phyloP scores from a whole-genome alignment of 2,888 invertebrate genomes.

The Leptinotarsa juncta region DNA sequence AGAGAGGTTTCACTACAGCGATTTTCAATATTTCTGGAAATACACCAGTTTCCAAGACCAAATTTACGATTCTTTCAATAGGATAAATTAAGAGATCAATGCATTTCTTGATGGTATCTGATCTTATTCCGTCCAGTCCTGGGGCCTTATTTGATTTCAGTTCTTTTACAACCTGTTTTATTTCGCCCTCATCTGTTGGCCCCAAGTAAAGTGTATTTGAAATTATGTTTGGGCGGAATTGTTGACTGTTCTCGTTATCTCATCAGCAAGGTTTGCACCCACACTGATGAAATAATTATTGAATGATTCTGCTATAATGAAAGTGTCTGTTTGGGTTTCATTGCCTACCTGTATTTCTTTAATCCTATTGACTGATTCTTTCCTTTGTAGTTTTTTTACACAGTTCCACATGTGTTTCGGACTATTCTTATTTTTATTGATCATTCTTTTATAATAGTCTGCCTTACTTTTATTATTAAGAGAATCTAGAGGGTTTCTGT shows the following conservation, averaged over 20 bases:
- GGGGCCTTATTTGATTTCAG: slow-evolving; percentile 17
- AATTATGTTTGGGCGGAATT: not conserved
- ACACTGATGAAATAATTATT: slow-evolving; percentile 22
- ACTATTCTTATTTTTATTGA: slow-evolving; percentile 22
- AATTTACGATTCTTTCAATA: slow-evolving; percentile 8
- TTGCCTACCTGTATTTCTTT: slow-evolving; percentile 21
- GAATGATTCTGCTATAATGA: slow-evolving; percentile 22
- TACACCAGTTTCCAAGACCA: slow-evolving; percentile 18
- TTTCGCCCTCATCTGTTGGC: slow-evolving; percentile 25
- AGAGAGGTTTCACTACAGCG: slow-evolving; percentile 18
- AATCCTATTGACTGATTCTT: slow-evolving; percentile 14
- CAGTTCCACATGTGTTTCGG: slow-evolving; percentile 23
- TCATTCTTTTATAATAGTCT: slow-evolving; percentile 17
- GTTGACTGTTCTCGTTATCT: slow-evolving; percentile 12
- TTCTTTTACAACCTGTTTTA: slow-evolving; percentile 16
- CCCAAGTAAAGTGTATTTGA: slow-evolving; percentile 15
- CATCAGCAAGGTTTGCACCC: slow-evolving; percentile 13
- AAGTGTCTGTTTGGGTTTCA: slow-evolving; percentile 13
- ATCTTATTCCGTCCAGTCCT: slow-evolving; percentile 18
- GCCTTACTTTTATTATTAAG: slow-evolving; percentile 7
- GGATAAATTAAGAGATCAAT: slow-evolving; percentile 1
- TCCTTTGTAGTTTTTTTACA: slow-evolving; percentile 10
- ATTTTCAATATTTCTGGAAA: slow-evolving; percentile 24
- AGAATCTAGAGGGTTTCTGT: not conserved
- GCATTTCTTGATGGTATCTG: slow-evolving; percentile 17